A percentile compares a stretch with the other conserved stretches of the same genome.
Conservation (phyloP, 2,888 invertebrate species). For the Eumerus sabulonum region DNA sequence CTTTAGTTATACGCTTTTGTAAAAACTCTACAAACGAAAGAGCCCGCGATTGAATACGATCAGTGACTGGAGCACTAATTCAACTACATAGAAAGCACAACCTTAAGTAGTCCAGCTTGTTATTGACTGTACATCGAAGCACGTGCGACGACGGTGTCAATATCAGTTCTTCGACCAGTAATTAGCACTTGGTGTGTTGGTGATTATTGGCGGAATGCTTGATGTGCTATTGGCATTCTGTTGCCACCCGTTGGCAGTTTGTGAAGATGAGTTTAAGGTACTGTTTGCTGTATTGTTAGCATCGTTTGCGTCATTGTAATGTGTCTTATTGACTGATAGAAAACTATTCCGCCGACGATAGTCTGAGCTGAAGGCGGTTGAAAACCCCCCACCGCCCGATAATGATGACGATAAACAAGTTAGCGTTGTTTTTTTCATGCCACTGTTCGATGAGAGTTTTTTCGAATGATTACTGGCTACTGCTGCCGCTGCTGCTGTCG, state of each 20-base stretch:
- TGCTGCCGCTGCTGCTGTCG: not conserved
- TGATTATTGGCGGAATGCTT: conserved; percentile 24
- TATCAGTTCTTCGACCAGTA: conserved; percentile 32
- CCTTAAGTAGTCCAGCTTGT: too few relatives aligned
- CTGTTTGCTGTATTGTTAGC: conserved; percentile 12
- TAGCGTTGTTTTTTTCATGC: conserved; percentile 4
- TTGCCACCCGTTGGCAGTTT: not conserved
- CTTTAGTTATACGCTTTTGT: too few relatives aligned
- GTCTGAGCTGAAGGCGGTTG: too few relatives aligned
- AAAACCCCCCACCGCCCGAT: too few relatives aligned
- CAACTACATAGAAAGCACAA: too few relatives aligned
- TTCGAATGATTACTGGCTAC: conserved; percentile 17
- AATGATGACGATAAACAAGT: too few relatives aligned
- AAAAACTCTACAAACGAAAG: too few relatives aligned
- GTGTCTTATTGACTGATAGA: conserved; percentile 21
- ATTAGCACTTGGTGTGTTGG: conserved; percentile 24
- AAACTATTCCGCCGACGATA: conserved; percentile 45
- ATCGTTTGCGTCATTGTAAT: conserved; percentile 1
- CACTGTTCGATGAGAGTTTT: conserved; percentile 7
- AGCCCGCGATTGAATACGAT: too few relatives aligned
- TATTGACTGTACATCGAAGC: too few relatives aligned
- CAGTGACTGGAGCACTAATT: too few relatives aligned
- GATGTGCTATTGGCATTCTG: conserved; percentile 13
- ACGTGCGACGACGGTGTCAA: too few relatives aligned
- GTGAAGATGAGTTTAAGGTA: not conserved